Evolutionary conservation across 2,113 vertebrate genomes (phyloP), one percentile per base, ranked within the genome.

Genomic region (Chunga burmeisteri): DNA sequence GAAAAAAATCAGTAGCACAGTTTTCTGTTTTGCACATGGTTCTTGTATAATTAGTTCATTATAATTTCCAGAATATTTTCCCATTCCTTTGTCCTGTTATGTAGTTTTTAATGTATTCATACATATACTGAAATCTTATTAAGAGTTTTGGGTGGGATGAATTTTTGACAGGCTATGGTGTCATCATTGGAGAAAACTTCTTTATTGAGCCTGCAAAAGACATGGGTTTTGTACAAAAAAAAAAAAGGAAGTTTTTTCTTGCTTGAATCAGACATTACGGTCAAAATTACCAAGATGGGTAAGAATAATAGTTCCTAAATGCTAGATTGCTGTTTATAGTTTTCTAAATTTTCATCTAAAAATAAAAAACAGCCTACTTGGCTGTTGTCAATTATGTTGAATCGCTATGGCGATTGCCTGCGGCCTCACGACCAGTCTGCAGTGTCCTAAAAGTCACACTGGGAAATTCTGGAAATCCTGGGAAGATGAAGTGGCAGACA

Each of bases 361-460:
- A 93, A 26, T 27, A 66, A 80, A 70, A 38, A 53, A n/a, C 34
- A n/a, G 19, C 10, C 46, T 61, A 16, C 18, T 92, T 91, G 12
- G 18, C 13, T 77, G 5, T 77, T 66, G n/a, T 16, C 3, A 1
- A 7, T 78, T 71, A 42, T 50, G 23, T 42, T 82, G n/a, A n/a
- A n/a, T n/a, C n/a, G n/a, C n/a, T n/a, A n/a, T 0, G 0, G 26
- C 32, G 26, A 13, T 22, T 70, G 36, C 10, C 16, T 70, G 36
- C 46, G 55, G 22, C 46, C 38, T 81, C 38, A 22, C 2, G 3
- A 15, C 7, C 22, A 40, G 32, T n/a, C 1, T 1, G 4, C 56
- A 83, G 34, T 62, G 49, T 27, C 6, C 2, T 62, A 32, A 71
- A 66, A 89, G 18, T 26, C 65, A 56, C 34, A 32, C 17, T 19